Evolutionary conservation across 2,888 invertebrate species (phyloP).

Genomic region (Himalopsyche tibetana): DNA sequence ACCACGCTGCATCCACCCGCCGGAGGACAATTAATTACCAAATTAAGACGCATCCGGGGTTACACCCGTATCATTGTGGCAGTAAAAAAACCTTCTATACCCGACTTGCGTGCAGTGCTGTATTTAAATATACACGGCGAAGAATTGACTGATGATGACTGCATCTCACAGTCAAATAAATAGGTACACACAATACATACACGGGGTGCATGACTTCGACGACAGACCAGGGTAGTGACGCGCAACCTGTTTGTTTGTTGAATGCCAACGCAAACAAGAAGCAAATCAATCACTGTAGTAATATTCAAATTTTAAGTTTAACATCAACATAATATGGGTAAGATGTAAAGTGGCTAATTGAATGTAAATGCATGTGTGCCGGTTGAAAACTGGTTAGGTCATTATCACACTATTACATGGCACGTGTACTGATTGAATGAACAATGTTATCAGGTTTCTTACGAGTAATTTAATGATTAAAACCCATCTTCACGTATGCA

Average conservation of each 20-base stretch:
- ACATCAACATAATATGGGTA: too few relatives aligned
- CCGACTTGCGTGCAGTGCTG: neutral
- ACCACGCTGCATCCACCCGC: neutral
- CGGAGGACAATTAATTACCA: neutral
- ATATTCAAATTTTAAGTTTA: too few relatives aligned
- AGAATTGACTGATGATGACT: neutral
- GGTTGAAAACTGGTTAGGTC: constrained; percentile 22
- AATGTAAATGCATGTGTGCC: neutral
- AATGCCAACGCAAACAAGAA: too few relatives aligned
- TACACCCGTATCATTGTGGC: neutral
- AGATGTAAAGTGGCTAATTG: too few relatives aligned
- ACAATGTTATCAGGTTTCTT: neutral
- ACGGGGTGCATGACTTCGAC: constrained; percentile 30
- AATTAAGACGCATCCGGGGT: constrained; percentile 18
- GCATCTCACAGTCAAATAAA: constrained; percentile 27
- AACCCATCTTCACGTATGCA: too few relatives aligned
- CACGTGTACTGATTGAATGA: neutral
- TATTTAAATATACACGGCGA: constrained; percentile 24
- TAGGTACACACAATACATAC: constrained; percentile 20
- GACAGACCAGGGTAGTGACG: constrained; percentile 13
- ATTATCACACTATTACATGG: constrained; percentile 7
- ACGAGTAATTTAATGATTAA: too few relatives aligned
- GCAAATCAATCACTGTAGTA: too few relatives aligned
- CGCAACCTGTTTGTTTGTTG: constrained; percentile 2
- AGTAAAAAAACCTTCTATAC: neutral